phyloP scores from a whole-genome alignment of 1,140 invertebrate species.

The Hylaeus volcanicus region DNA sequence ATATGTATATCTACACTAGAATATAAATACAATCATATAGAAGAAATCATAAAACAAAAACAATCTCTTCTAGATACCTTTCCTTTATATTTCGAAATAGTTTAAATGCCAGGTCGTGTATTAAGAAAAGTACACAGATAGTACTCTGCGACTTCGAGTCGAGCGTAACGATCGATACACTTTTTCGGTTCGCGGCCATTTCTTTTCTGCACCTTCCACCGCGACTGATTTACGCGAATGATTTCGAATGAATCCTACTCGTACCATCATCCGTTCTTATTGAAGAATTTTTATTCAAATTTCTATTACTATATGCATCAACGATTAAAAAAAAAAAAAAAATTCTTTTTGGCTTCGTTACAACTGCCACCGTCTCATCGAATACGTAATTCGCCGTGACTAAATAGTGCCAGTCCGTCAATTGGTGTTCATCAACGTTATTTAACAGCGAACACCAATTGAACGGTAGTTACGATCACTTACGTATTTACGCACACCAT shows the following conservation, averaged over 20 bases:
- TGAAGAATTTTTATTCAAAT: background rate
- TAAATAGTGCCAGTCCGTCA: slow-evolving; percentile 1
- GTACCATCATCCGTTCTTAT: background rate
- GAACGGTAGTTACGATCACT: background rate
- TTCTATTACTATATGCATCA: background rate
- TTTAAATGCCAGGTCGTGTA: background rate
- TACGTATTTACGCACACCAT: background rate
- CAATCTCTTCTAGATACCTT: no score
- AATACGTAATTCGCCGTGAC: background rate
- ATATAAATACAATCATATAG: no score
- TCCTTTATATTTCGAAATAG: background rate
- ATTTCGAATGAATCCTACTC: background rate
- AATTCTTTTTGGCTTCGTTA: background rate
- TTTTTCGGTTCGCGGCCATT: background rate
- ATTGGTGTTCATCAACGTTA: slow-evolving; percentile 25
- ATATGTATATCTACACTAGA: no score
- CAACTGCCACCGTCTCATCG: background rate
- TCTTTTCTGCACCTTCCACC: background rate
- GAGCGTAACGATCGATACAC: slow-evolving; percentile 1
- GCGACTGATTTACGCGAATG: background rate
- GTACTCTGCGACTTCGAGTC: background rate
- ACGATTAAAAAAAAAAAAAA: background rate
- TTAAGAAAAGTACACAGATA: background rate
- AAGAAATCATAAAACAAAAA: no score
- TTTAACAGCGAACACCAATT: slow-evolving; percentile 18